phyloP scores from a whole-genome alignment of 2,797 vertebrate genomes.

The Thamnophis elegans region DNA sequence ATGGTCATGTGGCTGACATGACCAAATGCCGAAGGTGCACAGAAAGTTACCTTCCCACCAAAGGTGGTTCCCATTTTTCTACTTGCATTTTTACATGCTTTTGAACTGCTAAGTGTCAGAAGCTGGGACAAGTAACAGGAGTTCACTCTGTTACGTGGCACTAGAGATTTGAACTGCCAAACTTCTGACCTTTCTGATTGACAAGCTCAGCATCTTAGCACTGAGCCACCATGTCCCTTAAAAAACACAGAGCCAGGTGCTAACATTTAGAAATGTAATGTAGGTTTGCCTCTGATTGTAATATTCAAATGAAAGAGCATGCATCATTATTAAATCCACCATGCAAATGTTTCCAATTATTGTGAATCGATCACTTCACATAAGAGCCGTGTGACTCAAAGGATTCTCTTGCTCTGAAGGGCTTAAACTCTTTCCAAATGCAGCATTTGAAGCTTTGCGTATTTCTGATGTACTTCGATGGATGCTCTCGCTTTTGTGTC shows the following conservation, averaged over 20 bases:
- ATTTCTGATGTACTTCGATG: constrained; percentile 41
- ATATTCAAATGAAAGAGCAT: constrained; percentile 32
- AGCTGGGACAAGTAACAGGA: too few species aligned
- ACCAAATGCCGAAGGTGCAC: too few species aligned
- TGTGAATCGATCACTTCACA: constrained; percentile 32
- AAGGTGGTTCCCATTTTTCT: too few species aligned
- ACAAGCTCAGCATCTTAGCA: too few species aligned
- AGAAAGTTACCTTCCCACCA: too few species aligned
- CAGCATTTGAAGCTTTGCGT: constrained; percentile 40
- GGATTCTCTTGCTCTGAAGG: constrained; percentile 33
- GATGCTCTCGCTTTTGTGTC: constrained; percentile 39
- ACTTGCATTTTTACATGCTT: too few species aligned
- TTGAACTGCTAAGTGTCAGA: too few species aligned
- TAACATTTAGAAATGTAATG: neutral
- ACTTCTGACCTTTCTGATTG: too few species aligned
- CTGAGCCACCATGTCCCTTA: neutral
- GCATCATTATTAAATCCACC: neutral
- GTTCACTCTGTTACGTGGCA: too few species aligned
- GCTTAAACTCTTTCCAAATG: constrained; percentile 38
- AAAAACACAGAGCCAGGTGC: constrained; percentile 4
- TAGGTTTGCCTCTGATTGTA: neutral
- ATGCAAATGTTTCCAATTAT: constrained; percentile 44
- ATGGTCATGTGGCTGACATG: too few species aligned
- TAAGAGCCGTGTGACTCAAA: constrained; percentile 31
- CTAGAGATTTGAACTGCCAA: too few species aligned